Conservation (phyloP, 2,113 vertebrate species). For the Eira barbara region DNA sequence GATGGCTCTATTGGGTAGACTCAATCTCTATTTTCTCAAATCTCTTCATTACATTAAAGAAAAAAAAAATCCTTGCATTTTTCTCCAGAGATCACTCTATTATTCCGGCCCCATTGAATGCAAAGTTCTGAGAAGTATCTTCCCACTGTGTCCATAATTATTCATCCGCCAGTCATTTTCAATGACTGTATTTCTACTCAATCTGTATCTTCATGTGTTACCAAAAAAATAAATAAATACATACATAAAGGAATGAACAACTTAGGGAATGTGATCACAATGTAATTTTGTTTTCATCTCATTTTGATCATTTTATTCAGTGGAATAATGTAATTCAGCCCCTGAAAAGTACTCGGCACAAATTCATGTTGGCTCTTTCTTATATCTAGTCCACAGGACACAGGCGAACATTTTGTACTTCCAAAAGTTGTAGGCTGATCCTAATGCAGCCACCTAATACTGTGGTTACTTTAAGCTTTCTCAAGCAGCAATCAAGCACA, state of each 20-base stretch:
- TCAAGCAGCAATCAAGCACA: background rate
- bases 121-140: slow-evolving; percentile 7
- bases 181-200: slow-evolving; percentile 2
- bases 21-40: background rate
- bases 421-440: background rate
- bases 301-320: background rate
- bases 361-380: background rate
- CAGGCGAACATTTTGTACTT: background rate
- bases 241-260: background rate
- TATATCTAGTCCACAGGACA: background rate
- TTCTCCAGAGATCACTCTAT: background rate
- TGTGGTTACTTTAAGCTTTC: background rate
- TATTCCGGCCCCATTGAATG: background rate
- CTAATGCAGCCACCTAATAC: background rate
- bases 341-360: background rate
- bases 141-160: background rate
- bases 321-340: background rate
- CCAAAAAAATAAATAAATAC: background rate
- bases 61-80: slow-evolving; percentile 4
- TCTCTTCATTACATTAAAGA: background rate
- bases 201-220: background rate
- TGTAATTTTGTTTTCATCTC: slow-evolving; percentile 21
- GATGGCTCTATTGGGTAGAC: background rate
- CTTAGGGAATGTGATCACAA: background rate
- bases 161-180: background rate